These are phyloP conservation scores for Scalopus aquaticus DNA, from an alignment of 2,113 vertebrate species.

Conservation along the genomic window DNA sequence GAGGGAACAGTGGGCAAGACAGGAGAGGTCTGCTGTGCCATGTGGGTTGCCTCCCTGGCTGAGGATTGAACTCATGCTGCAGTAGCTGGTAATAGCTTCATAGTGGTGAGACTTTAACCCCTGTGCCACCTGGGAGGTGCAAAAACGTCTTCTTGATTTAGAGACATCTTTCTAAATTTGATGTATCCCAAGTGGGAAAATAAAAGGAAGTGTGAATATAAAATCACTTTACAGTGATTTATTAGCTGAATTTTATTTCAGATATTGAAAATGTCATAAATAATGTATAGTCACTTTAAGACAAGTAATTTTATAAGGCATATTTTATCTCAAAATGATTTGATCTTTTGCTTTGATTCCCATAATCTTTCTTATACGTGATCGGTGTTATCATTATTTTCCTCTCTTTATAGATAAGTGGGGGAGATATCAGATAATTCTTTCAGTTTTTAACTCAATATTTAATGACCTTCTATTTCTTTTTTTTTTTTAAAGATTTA, in stretches of 20 bases:
- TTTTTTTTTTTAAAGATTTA: too few species aligned
- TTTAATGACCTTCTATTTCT: background rate
- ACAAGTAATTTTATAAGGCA: background rate
- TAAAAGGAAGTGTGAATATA: background rate
- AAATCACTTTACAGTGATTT: background rate
- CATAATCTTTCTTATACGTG: background rate
- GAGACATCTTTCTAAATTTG: background rate
- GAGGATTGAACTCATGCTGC: too few species aligned
- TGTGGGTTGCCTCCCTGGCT: too few species aligned
- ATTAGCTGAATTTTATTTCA: slow-evolving; percentile 12
- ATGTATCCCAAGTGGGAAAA: background rate
- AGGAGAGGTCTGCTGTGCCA: too few species aligned
- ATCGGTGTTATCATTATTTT: background rate
- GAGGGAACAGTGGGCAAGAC: too few species aligned
- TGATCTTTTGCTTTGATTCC: background rate
- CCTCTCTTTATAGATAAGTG: background rate
- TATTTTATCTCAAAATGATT: slow-evolving; percentile 3
- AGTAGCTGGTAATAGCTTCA: too few species aligned
- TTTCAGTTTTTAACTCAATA: slow-evolving; percentile 9
- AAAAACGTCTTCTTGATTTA: slow-evolving; percentile 6
- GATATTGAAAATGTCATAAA: slow-evolving; percentile 24
- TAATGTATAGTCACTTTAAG: background rate
- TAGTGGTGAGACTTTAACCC: too few species aligned
- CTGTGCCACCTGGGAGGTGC: too few species aligned
- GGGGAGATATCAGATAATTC: background rate